Evolutionary conservation across 2,797 vertebrate genomes (phyloP), one percentile per base, ranked within the genome.

Genomic region (Decapterus maruadsi): DNA sequence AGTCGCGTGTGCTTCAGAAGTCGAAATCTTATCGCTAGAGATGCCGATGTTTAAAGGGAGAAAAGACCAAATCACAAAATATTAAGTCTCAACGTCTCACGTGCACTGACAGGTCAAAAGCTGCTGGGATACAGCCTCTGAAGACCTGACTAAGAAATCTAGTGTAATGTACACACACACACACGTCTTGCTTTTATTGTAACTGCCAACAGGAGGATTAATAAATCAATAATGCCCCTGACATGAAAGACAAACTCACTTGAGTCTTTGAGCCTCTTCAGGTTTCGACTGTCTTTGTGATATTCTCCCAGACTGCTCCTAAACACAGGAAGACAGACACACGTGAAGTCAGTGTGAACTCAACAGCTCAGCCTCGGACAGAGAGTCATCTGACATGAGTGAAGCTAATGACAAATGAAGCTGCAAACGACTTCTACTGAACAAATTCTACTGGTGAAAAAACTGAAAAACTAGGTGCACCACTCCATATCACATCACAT

Each of bases 1-100:
- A 98, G 91, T 2, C 97, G 94, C 0, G 96, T 97, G 87, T 96
- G 96, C 68, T 98, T 99, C 50, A 98, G 90, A 2, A 97, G 89
- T 26, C 94, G 94, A 87, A 95, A 96, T 10, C 97, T 93, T 16
- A 95, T 82, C 0, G 94, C 97, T 98, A 61, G 72, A 83, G 34
- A 8, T 56, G 38, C 16, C 1, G 55, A 55, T 29, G 77, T 70
- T 72, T 20, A 78, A 5, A 71, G 1, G 54, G 17, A 36, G 7
- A 59, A 45, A 51, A 75, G 1, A 34, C 78, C 2, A 84, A 45
- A 61, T 59, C 10, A 54, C 12, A 26, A 2, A 65, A 42, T 22
- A 56, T 53, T 62, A 31, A 46, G 3, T 34, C 16, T 67, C 8
- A 65, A 57, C 19, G 17, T 51, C 51, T 48, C 11, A 46, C 43